Evolutionary conservation across 1,140 invertebrate species (phyloP).

Genomic region (Lordiphosa stackelbergi): DNA sequence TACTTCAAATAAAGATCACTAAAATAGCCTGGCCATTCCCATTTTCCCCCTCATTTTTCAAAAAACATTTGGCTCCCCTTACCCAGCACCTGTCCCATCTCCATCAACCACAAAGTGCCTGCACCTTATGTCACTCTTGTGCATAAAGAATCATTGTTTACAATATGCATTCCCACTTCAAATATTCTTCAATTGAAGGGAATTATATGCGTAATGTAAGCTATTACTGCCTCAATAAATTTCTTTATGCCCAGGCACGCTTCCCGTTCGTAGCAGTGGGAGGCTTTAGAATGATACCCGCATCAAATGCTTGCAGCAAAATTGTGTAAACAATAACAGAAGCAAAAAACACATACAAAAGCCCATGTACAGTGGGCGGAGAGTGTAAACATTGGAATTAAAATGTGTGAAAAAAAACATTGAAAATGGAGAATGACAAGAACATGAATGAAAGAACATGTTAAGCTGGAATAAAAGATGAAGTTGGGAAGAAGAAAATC

Average conservation of each 20-base stretch:
- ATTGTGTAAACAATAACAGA: constrained; percentile 38
- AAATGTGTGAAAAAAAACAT: too few relatives aligned
- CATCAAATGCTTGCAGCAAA: constrained; percentile 29
- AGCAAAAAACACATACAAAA: constrained; percentile 9
- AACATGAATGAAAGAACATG: too few relatives aligned
- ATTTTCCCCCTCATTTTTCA: constrained; percentile 4
- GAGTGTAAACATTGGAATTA: neutral
- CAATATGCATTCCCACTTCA: constrained; percentile 18
- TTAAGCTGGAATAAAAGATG: too few relatives aligned
- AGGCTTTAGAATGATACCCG: constrained; percentile 25
- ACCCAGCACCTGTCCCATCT: constrained; percentile 37
- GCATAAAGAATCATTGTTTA: constrained; percentile 28
- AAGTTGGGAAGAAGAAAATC: too few relatives aligned
- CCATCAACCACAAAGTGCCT: constrained; percentile 21
- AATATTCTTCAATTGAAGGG: too few relatives aligned
- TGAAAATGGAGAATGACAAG: too few relatives aligned
- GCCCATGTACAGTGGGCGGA: neutral
- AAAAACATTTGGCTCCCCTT: constrained; percentile 25
- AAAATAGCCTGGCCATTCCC: constrained; percentile 6
- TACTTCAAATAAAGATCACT: constrained; percentile 15
- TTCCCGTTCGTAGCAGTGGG: constrained; percentile 17
- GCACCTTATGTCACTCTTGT: constrained; percentile 21
- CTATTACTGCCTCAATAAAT: constrained; percentile 46
- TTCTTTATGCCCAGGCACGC: constrained; percentile 42
- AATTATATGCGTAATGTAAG: constrained; percentile 19